Evolutionary conservation across 2,797 vertebrate genomes (phyloP).

Genomic region (Onychomys torridus): DNA sequence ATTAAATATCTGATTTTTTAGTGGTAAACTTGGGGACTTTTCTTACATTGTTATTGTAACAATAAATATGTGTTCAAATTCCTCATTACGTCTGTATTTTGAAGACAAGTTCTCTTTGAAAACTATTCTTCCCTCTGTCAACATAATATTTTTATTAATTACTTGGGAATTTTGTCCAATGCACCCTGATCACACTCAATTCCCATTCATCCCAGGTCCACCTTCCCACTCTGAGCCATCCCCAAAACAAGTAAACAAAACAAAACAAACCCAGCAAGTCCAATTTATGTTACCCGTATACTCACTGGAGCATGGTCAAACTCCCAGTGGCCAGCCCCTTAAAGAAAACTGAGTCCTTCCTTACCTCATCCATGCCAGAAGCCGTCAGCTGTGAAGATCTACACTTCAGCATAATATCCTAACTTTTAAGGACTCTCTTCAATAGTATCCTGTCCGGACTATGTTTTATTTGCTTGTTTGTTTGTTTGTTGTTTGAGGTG

Average conservation of each 20-base stretch:
- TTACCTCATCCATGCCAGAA: not conserved
- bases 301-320: not conserved
- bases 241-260: not conserved
- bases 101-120: slow-evolving; percentile 4
- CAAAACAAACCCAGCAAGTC: not conserved
- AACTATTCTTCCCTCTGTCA: not conserved
- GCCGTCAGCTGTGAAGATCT: not conserved
- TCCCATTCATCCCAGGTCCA: not conserved
- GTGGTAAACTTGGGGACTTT: not conserved
- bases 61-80: slow-evolving; percentile 1
- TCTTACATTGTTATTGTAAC: slow-evolving; percentile 23
- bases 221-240: not conserved
- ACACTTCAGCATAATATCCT: not conserved
- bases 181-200: not conserved
- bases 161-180: not conserved
- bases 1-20: slow-evolving; percentile 33
- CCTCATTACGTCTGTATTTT: slow-evolving; percentile 21
- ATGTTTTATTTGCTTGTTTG: not conserved
- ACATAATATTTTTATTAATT: not conserved
- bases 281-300: not conserved
- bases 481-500: not conserved
- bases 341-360: not conserved
- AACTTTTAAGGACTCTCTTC: not conserved
- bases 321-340: not conserved
- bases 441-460: not conserved